Evolutionary conservation across 2,888 invertebrate species (phyloP), one percentile per base, ranked within the genome.

Genomic region (Druceiella hillmani): DNA sequence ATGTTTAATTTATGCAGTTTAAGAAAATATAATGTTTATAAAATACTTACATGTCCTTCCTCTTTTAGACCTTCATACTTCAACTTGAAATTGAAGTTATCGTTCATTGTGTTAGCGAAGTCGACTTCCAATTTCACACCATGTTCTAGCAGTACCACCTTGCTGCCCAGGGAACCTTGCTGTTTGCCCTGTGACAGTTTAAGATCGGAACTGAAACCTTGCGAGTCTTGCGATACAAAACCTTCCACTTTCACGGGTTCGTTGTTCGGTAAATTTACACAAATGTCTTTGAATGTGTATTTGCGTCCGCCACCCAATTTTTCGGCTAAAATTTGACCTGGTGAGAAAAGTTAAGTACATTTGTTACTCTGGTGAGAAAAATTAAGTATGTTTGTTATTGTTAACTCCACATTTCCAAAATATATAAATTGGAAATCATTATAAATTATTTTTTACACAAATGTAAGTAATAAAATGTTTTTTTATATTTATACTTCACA

Each of bases 91-190:
- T 80, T 81, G 26, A 74, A 53, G 28, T 66, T 64, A 0, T 79
- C 79, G 50, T 79, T 78, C 32, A 78, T 59, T 2, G 71, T 73
- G 45, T 83, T 80, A 41, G 69, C 60, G 41, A 80, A 67, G 37
- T 68, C 62, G 1, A 63, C 53, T 42, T 75, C 68, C 1, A 77
- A 41, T 20, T 64, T 69, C 10, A 72, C 54, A 17, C 72, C 64
- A 2, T 58, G 51, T 2, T 62, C 59, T n/a, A 62, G 66, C 1
- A 64, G 37, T n/a, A 64, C 62, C 2, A 66, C 66, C 28, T 71
- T 66, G 7, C 75, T 53, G 24, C 74, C 63, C 4, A 78, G 33
- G 2, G 64, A 61, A 9, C 63, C 52, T 5, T 51, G 57, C 31
- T 78, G 64, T 4, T 67, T 62, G 16, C 71, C 75, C 43, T 55